Conservation (phyloP, 1,140 invertebrate species). For the Ptiloglossa arizonensis region DNA sequence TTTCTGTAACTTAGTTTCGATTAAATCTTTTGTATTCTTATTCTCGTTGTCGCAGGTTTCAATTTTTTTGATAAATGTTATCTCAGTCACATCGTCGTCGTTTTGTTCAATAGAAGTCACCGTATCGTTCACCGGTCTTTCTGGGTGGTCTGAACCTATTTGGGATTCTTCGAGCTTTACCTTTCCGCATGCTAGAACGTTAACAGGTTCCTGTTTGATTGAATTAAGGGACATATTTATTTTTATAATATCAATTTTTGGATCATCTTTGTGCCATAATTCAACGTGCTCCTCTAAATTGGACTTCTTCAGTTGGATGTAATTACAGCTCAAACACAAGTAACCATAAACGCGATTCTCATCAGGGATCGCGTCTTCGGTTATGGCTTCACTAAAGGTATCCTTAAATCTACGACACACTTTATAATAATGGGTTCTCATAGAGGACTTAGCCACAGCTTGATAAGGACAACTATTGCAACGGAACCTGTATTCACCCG, state of each 20-base stretch:
- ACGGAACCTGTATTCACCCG: conserved; percentile 86
- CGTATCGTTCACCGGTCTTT: not conserved
- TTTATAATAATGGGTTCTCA: conserved; percentile 81
- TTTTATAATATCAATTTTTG: conserved; percentile 73
- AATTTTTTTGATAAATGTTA: not conserved
- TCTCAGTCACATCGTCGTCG: not conserved
- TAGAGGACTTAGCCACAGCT: conserved; percentile 75
- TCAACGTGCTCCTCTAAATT: conserved; percentile 85
- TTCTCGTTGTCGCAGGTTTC: not conserved
- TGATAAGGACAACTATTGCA: conserved; percentile 84
- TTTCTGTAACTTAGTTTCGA: not conserved
- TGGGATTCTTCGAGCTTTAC: not conserved
- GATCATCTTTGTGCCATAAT: conserved; percentile 78
- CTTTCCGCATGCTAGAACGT: not conserved
- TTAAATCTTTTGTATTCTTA: not conserved
- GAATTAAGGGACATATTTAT: conserved; percentile 80
- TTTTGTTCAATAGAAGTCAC: not conserved
- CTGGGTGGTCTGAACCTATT: not conserved
- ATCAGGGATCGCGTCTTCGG: conserved; percentile 67
- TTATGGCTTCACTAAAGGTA: conserved; percentile 58
- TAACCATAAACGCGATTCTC: conserved; percentile 83
- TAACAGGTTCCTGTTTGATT: not conserved
- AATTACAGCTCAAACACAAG: conserved; percentile 86
- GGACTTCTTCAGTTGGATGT: conserved; percentile 84
- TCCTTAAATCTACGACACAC: conserved; percentile 68